Base-by-base conservation (phyloP, 2,888 invertebrate genomes). In the Fragum fragum region DNA sequence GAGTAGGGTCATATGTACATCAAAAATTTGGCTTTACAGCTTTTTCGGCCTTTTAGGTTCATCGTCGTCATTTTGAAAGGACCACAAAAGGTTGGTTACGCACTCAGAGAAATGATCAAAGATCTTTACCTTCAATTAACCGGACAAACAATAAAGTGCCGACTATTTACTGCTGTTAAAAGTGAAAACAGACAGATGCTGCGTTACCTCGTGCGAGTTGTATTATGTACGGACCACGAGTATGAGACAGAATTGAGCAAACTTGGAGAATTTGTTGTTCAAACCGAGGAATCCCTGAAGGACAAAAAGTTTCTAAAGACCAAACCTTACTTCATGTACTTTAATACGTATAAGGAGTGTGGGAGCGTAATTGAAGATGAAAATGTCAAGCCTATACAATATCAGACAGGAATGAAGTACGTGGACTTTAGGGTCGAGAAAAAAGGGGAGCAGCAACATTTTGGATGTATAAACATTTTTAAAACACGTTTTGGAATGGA, bases 101-200 rank as follows among this genome's bases (percentile, higher is more conserved):
- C 32, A 18, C 1, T 78, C 5, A 73, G 29, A n/a, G 68, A 68
- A 21, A 42, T 28, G 36, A 73, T 78, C 0, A 61, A 57, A 11
- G 59, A 66, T 18, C 47, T 78, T 32, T 69, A 36, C 26, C 32
- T 36, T 32, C 1, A 23, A 18, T 21, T 55, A 3, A 57, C 21
- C 0, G 73, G 73, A 14, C n/a, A 14, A 6, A 73, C 53, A 23
- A 21, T 29, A 47, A 28, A 42, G 5, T 68, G 68, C 32, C 55
- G 21, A 26, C 18, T 78, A 0, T 73, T 78, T 59, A 73, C 61
- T 16, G 52, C 47, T 16, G 52, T 71, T 3, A 36, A 52, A 52
- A 28, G 29, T 9, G 42, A 18, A 42, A 14, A 21, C 21, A 23
- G 26, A 21, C 28, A 39, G 21, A 16, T 16, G 18, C 28, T n/a